Percentiles rank a stretch among this genome's conserved stretches.
phyloP scores from a whole-genome alignment of 2,113 vertebrate species.

The Perca fluviatilis region DNA sequence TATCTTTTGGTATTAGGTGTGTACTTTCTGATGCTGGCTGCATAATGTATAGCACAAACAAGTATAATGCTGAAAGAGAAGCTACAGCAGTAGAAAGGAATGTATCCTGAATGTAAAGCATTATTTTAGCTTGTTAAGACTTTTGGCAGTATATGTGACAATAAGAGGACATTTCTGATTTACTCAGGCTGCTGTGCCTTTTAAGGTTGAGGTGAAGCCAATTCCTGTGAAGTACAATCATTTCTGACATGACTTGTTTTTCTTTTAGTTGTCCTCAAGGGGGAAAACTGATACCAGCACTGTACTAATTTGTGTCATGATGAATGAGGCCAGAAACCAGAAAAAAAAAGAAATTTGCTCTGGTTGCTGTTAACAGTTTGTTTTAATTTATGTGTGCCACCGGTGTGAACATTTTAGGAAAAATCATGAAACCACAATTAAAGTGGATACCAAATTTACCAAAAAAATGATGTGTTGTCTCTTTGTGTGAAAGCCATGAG shows the following conservation, averaged over 20 bases:
- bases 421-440: conserved; percentile 66
- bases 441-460: conserved; percentile 65
- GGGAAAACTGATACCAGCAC: conserved; percentile 72
- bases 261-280: conserved; percentile 54
- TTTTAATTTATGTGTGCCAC: conserved; percentile 66
- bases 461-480: conserved; percentile 3
- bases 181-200: conserved; percentile 69
- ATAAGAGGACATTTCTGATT: conserved; percentile 46
- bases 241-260: conserved; percentile 51
- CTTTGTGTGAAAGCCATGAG: neutral
- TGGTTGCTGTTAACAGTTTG: conserved; percentile 55
- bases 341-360: conserved; percentile 18
- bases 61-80: neutral
- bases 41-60: neutral
- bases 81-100: conserved; percentile 21
- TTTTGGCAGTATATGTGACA: neutral
- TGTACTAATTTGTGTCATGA: conserved; percentile 37
- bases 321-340: conserved; percentile 21
- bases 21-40: conserved; percentile 9
- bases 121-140: conserved; percentile 40
- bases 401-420: conserved; percentile 51
- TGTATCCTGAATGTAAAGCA: conserved; percentile 53
- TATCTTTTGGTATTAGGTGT: neutral
- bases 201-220: conserved; percentile 45
- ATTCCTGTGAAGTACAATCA: conserved; percentile 85